These are phyloP conservation scores for Notolabrus celidotus DNA, from an alignment of 2,797 vertebrate genomes.

Conservation along the genomic window DNA sequence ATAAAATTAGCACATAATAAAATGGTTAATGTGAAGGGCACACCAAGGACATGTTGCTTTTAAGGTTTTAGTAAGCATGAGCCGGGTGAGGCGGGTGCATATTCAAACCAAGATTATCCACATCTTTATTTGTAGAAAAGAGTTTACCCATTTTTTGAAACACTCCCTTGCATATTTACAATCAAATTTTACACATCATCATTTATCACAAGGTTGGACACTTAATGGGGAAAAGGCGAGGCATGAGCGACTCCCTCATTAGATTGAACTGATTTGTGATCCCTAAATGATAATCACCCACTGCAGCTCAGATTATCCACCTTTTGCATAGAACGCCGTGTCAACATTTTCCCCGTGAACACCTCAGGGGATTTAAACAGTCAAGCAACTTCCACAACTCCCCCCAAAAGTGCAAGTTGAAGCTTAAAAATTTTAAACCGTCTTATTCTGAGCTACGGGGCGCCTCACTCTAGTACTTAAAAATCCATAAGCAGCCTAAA, in stretches of 20 bases:
- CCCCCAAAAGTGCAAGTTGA: constrained; percentile 34
- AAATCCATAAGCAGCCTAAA: constrained; percentile 54
- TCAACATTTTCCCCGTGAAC: constrained; percentile 11
- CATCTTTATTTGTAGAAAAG: neutral
- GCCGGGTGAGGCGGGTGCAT: neutral
- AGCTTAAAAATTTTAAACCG: constrained; percentile 45
- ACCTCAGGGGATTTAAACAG: constrained; percentile 38
- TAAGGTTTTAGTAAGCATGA: constrained; percentile 15
- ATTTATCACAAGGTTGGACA: neutral
- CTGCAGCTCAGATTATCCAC: constrained; percentile 14
- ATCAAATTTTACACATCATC: neutral
- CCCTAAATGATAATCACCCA: constrained; percentile 15
- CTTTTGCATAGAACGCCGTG: neutral
- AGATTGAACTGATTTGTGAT: constrained; percentile 17
- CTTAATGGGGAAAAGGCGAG: neutral
- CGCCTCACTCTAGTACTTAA: constrained; percentile 36
- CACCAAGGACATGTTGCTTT: constrained; percentile 79
- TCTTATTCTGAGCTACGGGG: constrained; percentile 51
- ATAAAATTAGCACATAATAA: constrained; percentile 31
- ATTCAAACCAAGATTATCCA: neutral
- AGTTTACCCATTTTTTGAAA: neutral
- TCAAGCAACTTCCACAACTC: constrained; percentile 3
- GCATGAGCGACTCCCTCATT: neutral
- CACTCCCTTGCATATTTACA: neutral
- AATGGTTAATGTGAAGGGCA: constrained; percentile 80